Evolutionary conservation across 2,888 invertebrate species (phyloP), one percentile per base, ranked within the genome.

Genomic region (Nezara viridula): DNA sequence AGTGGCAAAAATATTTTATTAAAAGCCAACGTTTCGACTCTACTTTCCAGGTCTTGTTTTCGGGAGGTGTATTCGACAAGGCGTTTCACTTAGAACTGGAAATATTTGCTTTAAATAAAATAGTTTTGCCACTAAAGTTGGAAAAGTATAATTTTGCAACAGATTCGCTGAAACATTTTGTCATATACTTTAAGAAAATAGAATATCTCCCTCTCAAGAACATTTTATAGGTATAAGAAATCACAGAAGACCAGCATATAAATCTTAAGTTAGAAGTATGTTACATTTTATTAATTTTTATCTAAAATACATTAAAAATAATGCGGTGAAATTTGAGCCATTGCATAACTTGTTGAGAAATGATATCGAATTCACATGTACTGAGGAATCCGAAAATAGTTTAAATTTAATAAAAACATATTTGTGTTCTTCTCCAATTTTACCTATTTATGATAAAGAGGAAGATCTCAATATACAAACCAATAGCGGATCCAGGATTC

Each of bases 391-490:
- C 73, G 86, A 91, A 86, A 90, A 44, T 5, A 44, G 44, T 44
- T 44, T 44, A 7, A 44, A 44, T 44, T 44, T 44, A 44, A 44
- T 44, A 7, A 44, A 44, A 44, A 10, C 5, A 7, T 44, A 44
- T 44, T n/a, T 44, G 44, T 90, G 91, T 24, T 37, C 91, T 90
- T 44, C 44, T 10, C 44, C 44, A 44, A 44, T 44, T 7, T 10
- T 44, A 44, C 10, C 44, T 44, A 44, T 44, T 7, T 44, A 44
- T 44, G 44, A 44, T 10, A 7, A 7, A 10, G 10, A 92, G 91
- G 24, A 88, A 91, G 40, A 86, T 92, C 86, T 90, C 89, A 52
- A 91, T 92, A 85, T 92, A 90, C 87, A 91, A 92, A 91, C 92
- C n/a, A n/a, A n/a, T n/a, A n/a, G n/a, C n/a, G n/a, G n/a, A n/a